These are phyloP conservation scores for Osmoderma eremita DNA, from an alignment of 2,888 invertebrate genomes.

Conservation along the genomic window DNA sequence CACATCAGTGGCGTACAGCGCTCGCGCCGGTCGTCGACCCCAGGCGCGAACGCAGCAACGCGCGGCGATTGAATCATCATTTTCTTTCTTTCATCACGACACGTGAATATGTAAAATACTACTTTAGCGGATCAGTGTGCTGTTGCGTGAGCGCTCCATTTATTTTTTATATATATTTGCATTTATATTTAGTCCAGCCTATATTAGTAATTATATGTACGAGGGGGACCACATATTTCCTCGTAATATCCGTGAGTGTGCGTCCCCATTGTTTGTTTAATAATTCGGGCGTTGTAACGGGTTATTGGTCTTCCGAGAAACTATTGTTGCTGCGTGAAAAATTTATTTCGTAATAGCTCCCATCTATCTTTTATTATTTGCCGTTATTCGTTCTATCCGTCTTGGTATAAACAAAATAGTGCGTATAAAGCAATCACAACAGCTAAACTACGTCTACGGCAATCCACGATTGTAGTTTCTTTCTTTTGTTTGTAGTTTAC, in stretches of 20 bases:
- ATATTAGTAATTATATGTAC: too few species aligned
- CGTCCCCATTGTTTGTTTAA: too few species aligned
- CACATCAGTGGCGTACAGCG: conserved; percentile 43
- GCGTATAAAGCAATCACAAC: too few species aligned
- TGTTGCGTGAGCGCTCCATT: conserved; percentile 25
- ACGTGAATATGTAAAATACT: conserved; percentile 24
- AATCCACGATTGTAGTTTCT: neutral
- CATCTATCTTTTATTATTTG: too few species aligned
- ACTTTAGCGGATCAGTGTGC: neutral
- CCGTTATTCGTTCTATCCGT: too few species aligned
- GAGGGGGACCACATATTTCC: conserved; percentile 8
- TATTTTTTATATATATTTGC: neutral
- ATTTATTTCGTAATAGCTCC: too few species aligned
- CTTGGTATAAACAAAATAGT: too few species aligned
- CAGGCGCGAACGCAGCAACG: conserved; percentile 39
- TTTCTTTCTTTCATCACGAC: conserved; percentile 19
- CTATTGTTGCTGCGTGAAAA: too few species aligned
- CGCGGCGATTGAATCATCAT: conserved; percentile 37
- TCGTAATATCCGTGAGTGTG: neutral
- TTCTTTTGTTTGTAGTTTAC: neutral
- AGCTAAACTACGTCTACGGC: too few species aligned
- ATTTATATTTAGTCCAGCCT: too few species aligned
- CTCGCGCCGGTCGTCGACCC: conserved; percentile 47
- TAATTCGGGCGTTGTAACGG: conserved; percentile 16
- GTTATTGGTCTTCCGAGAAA: conserved; percentile 18